Conservation (phyloP, 1,140 invertebrate genomes). For the Agrypnia vestita region DNA sequence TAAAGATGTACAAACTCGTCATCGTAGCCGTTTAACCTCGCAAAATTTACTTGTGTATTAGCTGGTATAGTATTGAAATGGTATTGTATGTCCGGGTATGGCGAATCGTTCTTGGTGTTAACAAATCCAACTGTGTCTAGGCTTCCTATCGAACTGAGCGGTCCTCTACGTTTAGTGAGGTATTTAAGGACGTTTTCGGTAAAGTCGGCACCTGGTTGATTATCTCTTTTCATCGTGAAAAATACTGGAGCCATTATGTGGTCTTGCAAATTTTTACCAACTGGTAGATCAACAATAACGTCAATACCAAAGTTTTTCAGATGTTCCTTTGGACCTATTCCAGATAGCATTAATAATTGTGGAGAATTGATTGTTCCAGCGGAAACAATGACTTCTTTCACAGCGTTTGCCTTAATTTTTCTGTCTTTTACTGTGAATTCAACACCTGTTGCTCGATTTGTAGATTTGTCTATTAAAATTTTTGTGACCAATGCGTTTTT, state of each 20-base stretch:
- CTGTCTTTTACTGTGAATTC: slow-evolving; percentile 71
- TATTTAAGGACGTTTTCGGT: not conserved
- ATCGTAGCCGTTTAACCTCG: no score
- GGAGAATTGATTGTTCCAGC: slow-evolving; percentile 77
- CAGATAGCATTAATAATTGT: slow-evolving; percentile 81
- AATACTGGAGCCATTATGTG: slow-evolving; percentile 69
- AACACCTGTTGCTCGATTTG: slow-evolving; percentile 75
- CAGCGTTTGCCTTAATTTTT: slow-evolving; percentile 69
- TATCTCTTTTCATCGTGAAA: slow-evolving; percentile 10
- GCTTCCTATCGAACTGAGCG: slow-evolving; percentile 64
- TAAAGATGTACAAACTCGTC: no score
- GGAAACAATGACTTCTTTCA: slow-evolving; percentile 78
- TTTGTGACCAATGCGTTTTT: slow-evolving; percentile 75
- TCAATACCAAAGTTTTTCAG: slow-evolving; percentile 76
- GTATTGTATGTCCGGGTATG: slow-evolving; percentile 67
- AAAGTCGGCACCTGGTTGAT: not conserved
- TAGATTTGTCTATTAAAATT: slow-evolving; percentile 78
- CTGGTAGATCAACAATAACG: slow-evolving; percentile 74
- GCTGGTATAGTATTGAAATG: slow-evolving; percentile 63
- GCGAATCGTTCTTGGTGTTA: slow-evolving; percentile 59
- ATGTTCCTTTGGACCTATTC: slow-evolving; percentile 81
- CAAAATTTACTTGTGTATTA: not conserved
- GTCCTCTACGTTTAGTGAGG: slow-evolving; percentile 55
- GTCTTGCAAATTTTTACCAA: slow-evolving; percentile 79
- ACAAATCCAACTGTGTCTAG: slow-evolving; percentile 65